phyloP scores from a whole-genome alignment of 2,113 vertebrate species.

The Saguinus midas region DNA sequence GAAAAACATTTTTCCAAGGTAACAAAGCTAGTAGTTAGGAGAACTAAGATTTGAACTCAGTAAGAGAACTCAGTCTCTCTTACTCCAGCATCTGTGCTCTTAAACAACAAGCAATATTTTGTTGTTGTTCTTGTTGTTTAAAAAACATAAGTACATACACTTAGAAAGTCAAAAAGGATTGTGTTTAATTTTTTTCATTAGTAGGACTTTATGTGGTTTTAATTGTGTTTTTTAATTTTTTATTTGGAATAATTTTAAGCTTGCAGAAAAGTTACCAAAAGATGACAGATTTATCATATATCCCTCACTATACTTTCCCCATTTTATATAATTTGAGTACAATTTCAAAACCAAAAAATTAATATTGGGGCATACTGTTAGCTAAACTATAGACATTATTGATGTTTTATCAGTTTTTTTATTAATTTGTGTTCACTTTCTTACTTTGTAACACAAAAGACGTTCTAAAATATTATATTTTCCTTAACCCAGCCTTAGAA shows the following conservation, averaged over 20 bases:
- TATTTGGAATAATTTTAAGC: background rate
- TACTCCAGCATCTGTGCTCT: background rate
- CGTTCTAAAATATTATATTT: background rate
- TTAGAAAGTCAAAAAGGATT: background rate
- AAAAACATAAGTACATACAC: background rate
- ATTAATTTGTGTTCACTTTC: too few relatives aligned
- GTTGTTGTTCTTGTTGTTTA: background rate
- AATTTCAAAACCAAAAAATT: constrained; percentile 8
- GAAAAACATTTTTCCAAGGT: background rate
- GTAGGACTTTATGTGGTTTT: background rate
- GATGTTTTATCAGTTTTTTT: background rate
- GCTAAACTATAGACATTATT: background rate
- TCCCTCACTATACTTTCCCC: background rate
- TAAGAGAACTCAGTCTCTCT: background rate
- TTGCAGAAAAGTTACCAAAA: background rate
- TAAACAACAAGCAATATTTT: background rate
- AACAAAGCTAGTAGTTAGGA: background rate
- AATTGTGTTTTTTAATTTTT: background rate
- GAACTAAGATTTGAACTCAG: background rate
- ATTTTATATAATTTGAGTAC: background rate
- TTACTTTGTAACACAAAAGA: background rate
- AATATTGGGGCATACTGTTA: background rate
- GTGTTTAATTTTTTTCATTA: background rate
- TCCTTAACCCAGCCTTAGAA: background rate
- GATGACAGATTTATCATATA: background rate